Evolutionary conservation across 2,113 vertebrate species (phyloP), one percentile per base, ranked within the genome.

Genomic region (Labrus mixtus): DNA sequence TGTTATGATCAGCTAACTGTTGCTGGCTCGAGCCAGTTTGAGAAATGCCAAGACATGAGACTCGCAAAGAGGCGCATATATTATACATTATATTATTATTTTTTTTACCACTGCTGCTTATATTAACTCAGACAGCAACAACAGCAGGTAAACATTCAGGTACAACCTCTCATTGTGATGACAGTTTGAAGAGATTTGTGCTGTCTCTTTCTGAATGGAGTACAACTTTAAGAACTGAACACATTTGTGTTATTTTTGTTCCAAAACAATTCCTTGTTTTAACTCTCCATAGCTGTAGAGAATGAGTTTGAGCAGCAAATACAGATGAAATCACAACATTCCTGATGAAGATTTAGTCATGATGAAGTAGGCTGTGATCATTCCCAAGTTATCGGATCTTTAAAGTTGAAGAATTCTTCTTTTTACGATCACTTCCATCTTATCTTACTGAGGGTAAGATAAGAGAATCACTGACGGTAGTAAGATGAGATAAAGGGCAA

Each of bases 231-330:
- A 56, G 15, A 51, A 36, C 15, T 16, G 10, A 29, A 39, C 10
- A 19, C 3, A 1, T 50, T 74, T 10, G 37, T 55, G 29, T 64
- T 66, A 29, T 68, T 55, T 50, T 16, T 46, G 39, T n/a, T 29
- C 63, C 54, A 54, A 63, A 68, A 3, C 22, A 0, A n/a, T 36
- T 61, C 23, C 48, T 63, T n/a, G 57, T 66, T 74, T 58, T 48
- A 41, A 63, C 39, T 57, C 29, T 16, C 11, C 43, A 29, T 53
- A 76, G 61, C 62, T 63, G 50, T 16, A 62, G 50, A 59, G 33
- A n/a, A 10, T 48, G 53, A 59, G n/a, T 41, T 37, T 39, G 19
- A 68, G 10, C 19, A 8, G 50, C 41, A 36, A 3, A 1, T 55
- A 61, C 8, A n/a, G 16, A 50, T 59, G 10, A 60, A 15, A 55